These are phyloP conservation scores for Drosophila robusta DNA, from an alignment of 2,888 invertebrate genomes.

Conservation along the genomic window DNA sequence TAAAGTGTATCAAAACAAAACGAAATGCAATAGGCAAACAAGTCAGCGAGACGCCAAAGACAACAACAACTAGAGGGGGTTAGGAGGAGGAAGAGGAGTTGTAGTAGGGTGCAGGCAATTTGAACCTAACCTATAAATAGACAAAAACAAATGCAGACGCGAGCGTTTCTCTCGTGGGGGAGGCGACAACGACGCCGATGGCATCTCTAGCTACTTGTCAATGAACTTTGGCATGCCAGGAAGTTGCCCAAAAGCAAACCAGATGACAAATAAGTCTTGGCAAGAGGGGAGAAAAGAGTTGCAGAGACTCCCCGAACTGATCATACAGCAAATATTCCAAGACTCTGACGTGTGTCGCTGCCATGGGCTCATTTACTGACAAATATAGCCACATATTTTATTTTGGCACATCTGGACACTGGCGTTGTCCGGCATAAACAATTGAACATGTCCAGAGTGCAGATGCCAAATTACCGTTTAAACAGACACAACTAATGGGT, in stretches of 20 bases:
- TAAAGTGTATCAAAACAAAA: constrained; percentile 35
- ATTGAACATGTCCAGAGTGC: constrained; percentile 49
- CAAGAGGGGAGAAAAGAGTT: background rate
- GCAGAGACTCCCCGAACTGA: background rate
- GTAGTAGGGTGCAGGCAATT: constrained; percentile 21
- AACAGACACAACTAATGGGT: constrained; percentile 24
- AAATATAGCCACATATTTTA: constrained; percentile 1
- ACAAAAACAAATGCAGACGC: constrained; percentile 48
- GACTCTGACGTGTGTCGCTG: constrained; percentile 2
- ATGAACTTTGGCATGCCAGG: constrained; percentile 49
- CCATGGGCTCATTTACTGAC: background rate
- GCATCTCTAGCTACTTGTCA: constrained; percentile 40
- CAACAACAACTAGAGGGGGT: constrained; percentile 17
- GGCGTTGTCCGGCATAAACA: constrained; percentile 26
- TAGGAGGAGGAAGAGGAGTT: background rate
- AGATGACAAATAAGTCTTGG: background rate
- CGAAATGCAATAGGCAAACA: constrained; percentile 32
- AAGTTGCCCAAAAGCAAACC: constrained; percentile 10
- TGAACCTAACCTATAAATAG: constrained; percentile 61
- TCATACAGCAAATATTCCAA: background rate
- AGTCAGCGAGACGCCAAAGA: constrained; percentile 32
- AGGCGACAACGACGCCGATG: constrained; percentile 23
- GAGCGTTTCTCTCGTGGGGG: constrained; percentile 43
- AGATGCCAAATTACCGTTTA: constrained; percentile 23
- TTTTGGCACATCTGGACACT: constrained; percentile 60